Evolutionary conservation across 2,888 invertebrate genomes (phyloP).

Genomic region (Rotaria macrura): DNA sequence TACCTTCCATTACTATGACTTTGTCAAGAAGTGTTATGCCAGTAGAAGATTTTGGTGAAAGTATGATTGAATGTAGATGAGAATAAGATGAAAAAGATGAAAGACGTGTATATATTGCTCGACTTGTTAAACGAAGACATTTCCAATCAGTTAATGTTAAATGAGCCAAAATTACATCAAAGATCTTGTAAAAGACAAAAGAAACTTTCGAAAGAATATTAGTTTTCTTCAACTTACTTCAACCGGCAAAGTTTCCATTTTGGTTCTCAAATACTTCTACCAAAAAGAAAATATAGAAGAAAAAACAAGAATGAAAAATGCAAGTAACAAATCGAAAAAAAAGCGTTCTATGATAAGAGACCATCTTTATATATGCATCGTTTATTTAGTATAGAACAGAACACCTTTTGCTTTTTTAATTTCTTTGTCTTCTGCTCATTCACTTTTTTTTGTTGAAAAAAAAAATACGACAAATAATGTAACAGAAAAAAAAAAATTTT

Average conservation of each 20-base stretch:
- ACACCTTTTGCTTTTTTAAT: background rate
- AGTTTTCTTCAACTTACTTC: background rate
- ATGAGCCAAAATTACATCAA: background rate
- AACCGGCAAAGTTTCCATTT: background rate
- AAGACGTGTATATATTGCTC: background rate
- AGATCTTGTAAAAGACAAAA: background rate
- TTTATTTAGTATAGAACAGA: background rate
- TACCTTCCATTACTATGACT: background rate
- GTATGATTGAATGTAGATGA: background rate
- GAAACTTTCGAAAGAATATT: background rate
- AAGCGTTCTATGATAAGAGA: background rate
- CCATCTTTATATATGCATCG: background rate
- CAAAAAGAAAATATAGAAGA: background rate
- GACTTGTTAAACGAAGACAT: conserved; percentile 16
- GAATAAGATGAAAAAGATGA: conserved; percentile 8
- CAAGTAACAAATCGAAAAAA: background rate
- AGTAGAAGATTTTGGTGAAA: background rate
- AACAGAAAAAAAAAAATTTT: background rate
- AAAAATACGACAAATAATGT: background rate
- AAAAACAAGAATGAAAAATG: background rate
- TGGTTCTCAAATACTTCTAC: background rate
- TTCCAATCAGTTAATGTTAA: conserved; percentile 11
- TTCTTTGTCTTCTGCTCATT: background rate
- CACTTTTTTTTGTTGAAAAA: background rate
- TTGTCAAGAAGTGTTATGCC: background rate